Percentiles rank a stretch among this genome's conserved stretches.
Evolutionary conservation across 2,113 vertebrate genomes (phyloP).

Genomic region (Tiliqua scincoides): DNA sequence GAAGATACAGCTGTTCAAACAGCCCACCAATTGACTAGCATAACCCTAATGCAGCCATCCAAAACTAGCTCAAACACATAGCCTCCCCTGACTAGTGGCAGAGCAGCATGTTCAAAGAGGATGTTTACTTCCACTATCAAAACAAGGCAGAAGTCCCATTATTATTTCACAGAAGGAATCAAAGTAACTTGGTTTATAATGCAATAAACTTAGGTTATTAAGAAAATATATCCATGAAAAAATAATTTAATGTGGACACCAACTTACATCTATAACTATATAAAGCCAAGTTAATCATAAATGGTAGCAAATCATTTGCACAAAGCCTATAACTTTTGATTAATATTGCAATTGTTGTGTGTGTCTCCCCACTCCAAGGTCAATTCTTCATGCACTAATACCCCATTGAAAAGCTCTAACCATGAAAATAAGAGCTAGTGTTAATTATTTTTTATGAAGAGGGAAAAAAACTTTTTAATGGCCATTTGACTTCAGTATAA

Average conservation of each 20-base stretch:
- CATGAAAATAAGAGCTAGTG: slow-evolving; percentile 50
- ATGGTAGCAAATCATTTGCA: slow-evolving; percentile 31
- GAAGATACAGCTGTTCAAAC: background rate
- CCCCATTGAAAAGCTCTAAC: slow-evolving; percentile 43
- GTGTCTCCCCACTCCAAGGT: slow-evolving; percentile 9
- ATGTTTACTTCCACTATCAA: background rate
- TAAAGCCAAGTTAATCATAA: slow-evolving; percentile 31
- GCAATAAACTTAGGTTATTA: slow-evolving; percentile 11
- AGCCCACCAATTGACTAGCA: background rate
- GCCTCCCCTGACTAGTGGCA: background rate
- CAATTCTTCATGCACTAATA: slow-evolving; percentile 21
- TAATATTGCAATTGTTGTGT: slow-evolving; percentile 19
- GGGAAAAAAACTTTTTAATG: slow-evolving; percentile 27
- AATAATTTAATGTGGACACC: background rate
- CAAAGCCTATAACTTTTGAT: slow-evolving; percentile 41
- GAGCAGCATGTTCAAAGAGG: background rate
- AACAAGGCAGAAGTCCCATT: background rate
- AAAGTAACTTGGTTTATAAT: background rate
- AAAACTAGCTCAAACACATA: background rate
- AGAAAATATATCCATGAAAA: slow-evolving; percentile 22
- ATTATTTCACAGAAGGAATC: background rate
- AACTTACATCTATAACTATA: background rate
- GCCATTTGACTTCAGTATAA: slow-evolving; percentile 53
- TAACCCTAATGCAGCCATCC: background rate
- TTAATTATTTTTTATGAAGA: slow-evolving; percentile 51